phyloP scores from a whole-genome alignment of 2,888 invertebrate genomes.

The Adelognathus sp. region DNA sequence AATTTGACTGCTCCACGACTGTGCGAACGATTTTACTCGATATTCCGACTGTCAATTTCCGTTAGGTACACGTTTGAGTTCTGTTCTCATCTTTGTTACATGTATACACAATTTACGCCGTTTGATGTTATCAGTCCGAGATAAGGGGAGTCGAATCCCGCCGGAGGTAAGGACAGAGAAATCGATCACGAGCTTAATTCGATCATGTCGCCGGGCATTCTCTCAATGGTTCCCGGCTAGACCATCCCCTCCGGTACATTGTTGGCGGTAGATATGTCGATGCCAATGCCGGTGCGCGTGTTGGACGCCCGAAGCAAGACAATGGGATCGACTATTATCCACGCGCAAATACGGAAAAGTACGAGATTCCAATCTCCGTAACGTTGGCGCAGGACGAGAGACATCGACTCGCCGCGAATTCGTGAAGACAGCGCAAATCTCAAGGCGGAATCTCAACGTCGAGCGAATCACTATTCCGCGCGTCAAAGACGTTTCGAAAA shows the following conservation, averaged over 20 bases:
- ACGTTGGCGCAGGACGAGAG: not conserved
- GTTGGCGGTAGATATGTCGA: not conserved
- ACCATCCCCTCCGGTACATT: not conserved
- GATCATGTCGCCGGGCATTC: conserved; percentile 35
- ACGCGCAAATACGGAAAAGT: not conserved
- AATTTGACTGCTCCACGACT: not conserved
- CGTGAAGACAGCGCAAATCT: not conserved
- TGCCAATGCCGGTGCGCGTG: conserved; percentile 3
- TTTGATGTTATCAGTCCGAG: not conserved
- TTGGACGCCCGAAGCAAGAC: conserved; percentile 18
- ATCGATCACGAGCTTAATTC: conserved; percentile 27
- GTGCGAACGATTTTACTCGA: not conserved
- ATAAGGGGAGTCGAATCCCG: not conserved
- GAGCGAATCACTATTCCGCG: not conserved
- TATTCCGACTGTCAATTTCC: not conserved
- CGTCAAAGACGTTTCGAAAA: not conserved
- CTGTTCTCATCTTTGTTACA: not conserved
- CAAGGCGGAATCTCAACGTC: not conserved
- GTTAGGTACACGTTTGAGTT: not conserved
- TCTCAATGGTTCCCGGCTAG: conserved; percentile 19
- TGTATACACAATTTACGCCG: not conserved
- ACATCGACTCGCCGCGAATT: not conserved
- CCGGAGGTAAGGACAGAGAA: not conserved
- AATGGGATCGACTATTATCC: conserved; percentile 4
- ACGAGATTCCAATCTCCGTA: not conserved